These are phyloP conservation scores for Lathamus discolor DNA, from an alignment of 2,113 vertebrate species.

Conservation along the genomic window DNA sequence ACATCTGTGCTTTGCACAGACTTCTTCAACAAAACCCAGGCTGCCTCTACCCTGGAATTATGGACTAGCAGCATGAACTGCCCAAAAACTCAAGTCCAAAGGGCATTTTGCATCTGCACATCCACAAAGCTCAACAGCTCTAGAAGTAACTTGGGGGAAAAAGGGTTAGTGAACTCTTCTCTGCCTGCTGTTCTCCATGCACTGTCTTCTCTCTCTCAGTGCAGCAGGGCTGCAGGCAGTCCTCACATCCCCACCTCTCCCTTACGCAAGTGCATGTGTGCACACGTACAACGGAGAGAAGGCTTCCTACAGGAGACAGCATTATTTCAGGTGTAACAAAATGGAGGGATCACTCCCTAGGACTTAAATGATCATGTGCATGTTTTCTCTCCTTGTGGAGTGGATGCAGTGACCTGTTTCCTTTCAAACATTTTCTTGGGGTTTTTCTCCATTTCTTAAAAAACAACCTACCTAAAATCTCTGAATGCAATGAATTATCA, in stretches of 20 bases:
- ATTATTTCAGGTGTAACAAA: constrained; percentile 21
- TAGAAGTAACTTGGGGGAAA: neutral
- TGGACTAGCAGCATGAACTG: neutral
- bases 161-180: neutral
- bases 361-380: rapidly evolving
- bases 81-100: neutral
- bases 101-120: neutral
- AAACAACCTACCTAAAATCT: constrained; percentile 23
- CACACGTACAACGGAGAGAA: rapidly evolving
- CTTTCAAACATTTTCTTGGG: neutral
- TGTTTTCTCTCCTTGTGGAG: neutral
- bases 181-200: neutral
- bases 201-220: no score
- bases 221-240: neutral
- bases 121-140: neutral
- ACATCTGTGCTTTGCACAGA: neutral
- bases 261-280: neutral
- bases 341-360: neutral
- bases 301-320: neutral
- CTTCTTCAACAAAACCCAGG: neutral
- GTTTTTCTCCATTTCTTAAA: constrained; percentile 33
- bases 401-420: neutral
- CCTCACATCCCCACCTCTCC: neutral
- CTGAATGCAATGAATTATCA: constrained; percentile 62
- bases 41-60: neutral